Conservation (phyloP, 2,888 invertebrate genomes). For the Mechanitis messenoides region DNA sequence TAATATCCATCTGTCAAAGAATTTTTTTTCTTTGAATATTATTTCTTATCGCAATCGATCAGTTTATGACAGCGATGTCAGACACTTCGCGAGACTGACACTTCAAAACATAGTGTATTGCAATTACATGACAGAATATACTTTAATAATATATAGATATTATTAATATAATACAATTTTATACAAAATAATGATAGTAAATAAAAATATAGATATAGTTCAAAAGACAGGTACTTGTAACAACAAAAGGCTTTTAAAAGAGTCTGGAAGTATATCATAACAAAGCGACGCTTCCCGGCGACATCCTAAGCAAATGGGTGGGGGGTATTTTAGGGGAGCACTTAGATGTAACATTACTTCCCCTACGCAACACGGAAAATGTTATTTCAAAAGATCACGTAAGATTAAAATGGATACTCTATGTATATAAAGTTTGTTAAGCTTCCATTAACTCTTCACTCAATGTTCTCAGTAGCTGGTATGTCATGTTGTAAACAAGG, state of each 20-base stretch:
- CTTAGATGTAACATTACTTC: conserved; percentile 25
- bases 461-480: too few species aligned
- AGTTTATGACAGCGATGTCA: conserved; percentile 52
- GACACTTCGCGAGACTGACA: conserved; percentile 49
- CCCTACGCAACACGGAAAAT: conserved; percentile 24
- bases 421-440: too few species aligned
- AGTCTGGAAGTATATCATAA: conserved; percentile 63
- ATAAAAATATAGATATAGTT: conserved; percentile 10
- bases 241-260: conserved; percentile 64
- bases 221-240: conserved; percentile 43
- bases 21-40: neutral
- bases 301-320: conserved; percentile 29
- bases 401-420: too few species aligned
- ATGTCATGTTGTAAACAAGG: too few species aligned
- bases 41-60: conserved; percentile 38
- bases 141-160: too few species aligned
- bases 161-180: conserved; percentile 14
- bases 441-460: too few species aligned
- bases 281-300: conserved; percentile 46
- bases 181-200: conserved; percentile 10
- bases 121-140: too few species aligned
- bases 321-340: conserved; percentile 31
- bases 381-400: conserved; percentile 9
- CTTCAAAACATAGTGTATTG: too few species aligned
- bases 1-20: too few species aligned